Evolutionary conservation across 1,140 invertebrate species (phyloP).

Genomic region (Archivesica marissinica): DNA sequence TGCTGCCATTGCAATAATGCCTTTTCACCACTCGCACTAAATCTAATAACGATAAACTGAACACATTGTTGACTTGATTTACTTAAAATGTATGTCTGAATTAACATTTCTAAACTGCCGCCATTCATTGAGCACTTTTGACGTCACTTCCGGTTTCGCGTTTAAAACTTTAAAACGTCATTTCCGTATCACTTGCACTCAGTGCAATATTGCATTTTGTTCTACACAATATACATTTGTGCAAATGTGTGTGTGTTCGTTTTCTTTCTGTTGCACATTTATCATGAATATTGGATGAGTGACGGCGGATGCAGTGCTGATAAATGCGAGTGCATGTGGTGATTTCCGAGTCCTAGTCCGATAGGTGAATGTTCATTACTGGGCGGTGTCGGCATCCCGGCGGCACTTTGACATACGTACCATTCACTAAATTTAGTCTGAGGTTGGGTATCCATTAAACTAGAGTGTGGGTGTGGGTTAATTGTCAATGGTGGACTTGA

Average conservation of each 20-base stretch:
- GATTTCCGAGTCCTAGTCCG: conserved; percentile 77
- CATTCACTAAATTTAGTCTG: conserved; percentile 86
- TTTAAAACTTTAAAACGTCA: no score
- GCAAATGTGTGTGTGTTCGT: no score
- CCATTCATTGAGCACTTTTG: conserved; percentile 9
- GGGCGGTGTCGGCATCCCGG: conserved; percentile 79
- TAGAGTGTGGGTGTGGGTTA: conserved; percentile 46
- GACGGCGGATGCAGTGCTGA: conserved; percentile 84
- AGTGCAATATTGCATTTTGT: no score
- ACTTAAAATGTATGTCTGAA: conserved; percentile 14
- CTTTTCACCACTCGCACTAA: background rate
- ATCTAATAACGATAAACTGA: background rate
- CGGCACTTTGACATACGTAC: conserved; percentile 87
- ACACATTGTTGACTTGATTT: conserved; percentile 15
- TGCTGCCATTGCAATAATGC: background rate
- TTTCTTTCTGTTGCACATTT: background rate
- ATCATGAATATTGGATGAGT: conserved; percentile 79
- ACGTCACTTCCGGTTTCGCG: no score
- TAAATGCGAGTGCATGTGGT: conserved; percentile 81
- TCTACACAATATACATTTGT: no score
- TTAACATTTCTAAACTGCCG: background rate
- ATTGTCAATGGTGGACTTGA: conserved; percentile 61
- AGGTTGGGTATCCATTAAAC: conserved; percentile 56
- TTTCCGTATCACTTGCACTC: background rate
- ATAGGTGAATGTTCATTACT: conserved; percentile 86